A percentile compares a stretch with the other conserved stretches of the same genome.
phyloP scores from a whole-genome alignment of 2,113 vertebrate genomes.

The Pongo pygmaeus region DNA sequence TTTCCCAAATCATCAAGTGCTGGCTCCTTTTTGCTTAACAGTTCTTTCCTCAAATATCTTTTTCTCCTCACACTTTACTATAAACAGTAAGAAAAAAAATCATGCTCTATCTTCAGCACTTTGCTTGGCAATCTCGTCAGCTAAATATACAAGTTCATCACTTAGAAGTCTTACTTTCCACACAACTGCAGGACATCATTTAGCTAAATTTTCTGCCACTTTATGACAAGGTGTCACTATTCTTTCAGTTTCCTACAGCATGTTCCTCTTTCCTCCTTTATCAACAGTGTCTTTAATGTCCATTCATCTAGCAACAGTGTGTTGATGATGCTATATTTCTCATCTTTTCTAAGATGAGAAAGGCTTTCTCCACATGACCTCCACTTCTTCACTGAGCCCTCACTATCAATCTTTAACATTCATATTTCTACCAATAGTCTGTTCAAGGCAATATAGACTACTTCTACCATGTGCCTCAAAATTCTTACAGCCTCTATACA shows the following conservation, averaged over 20 bases:
- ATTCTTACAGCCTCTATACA: background rate
- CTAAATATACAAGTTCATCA: background rate
- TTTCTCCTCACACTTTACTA: background rate
- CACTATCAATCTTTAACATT: background rate
- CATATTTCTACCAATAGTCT: background rate
- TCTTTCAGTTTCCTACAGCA: background rate
- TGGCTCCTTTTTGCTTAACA: background rate
- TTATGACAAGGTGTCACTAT: background rate
- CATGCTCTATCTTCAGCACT: background rate
- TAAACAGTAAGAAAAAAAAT: background rate
- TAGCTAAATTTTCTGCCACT: background rate
- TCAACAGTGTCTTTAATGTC: background rate
- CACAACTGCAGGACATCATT: background rate
- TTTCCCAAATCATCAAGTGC: background rate
- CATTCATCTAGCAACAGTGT: background rate
- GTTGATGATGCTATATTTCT: background rate
- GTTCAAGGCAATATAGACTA: background rate
- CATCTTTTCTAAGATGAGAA: background rate
- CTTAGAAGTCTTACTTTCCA: background rate
- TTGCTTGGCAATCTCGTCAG: background rate
- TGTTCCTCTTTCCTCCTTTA: background rate
- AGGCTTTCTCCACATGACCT: background rate
- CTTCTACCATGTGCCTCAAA: background rate
- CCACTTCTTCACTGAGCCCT: background rate
- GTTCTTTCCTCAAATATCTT: background rate